Percentiles rank a stretch among this genome's conserved stretches.
phyloP scores from a whole-genome alignment of 2,888 invertebrate genomes.

The Seira ritae region DNA sequence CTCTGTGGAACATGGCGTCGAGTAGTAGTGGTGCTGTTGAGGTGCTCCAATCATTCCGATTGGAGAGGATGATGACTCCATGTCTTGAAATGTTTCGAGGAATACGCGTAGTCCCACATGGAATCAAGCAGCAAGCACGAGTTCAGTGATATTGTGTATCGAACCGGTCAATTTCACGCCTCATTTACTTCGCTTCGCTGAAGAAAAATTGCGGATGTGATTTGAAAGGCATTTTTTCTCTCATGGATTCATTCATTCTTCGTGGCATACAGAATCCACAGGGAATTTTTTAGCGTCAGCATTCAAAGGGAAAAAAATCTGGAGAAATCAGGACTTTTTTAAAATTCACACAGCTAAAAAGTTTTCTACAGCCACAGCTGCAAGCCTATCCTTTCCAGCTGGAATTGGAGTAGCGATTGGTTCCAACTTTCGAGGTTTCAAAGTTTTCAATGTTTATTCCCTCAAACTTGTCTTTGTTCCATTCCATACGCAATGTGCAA shows the following conservation, averaged over 20 bases:
- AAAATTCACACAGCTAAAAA: too few relatives aligned
- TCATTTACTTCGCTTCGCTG: slow-evolving; percentile 33
- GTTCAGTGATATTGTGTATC: neutral
- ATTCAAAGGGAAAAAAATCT: too few relatives aligned
- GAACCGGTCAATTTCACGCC: slow-evolving; percentile 33
- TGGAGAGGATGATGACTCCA: slow-evolving; percentile 52
- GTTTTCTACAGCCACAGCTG: too few relatives aligned
- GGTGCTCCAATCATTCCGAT: slow-evolving; percentile 59
- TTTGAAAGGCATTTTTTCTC: too few relatives aligned
- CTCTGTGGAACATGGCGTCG: slow-evolving; percentile 35
- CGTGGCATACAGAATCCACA: neutral
- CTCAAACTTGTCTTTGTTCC: slow-evolving; percentile 36
- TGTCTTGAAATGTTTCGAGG: neutral
- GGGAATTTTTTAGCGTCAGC: neutral
- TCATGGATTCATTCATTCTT: too few relatives aligned
- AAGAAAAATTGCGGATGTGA: too few relatives aligned
- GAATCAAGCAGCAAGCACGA: neutral
- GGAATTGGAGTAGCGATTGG: too few relatives aligned
- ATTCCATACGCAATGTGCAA: slow-evolving; percentile 29
- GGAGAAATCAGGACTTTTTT: too few relatives aligned
- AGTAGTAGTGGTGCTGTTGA: slow-evolving; percentile 63
- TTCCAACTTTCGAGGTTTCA: too few relatives aligned
- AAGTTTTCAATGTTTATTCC: too few relatives aligned
- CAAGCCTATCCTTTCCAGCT: too few relatives aligned
- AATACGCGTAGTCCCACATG: neutral